These are phyloP conservation scores for Peromyscus maniculatus DNA, from an alignment of 2,113 vertebrate genomes.

Conservation along the genomic window DNA sequence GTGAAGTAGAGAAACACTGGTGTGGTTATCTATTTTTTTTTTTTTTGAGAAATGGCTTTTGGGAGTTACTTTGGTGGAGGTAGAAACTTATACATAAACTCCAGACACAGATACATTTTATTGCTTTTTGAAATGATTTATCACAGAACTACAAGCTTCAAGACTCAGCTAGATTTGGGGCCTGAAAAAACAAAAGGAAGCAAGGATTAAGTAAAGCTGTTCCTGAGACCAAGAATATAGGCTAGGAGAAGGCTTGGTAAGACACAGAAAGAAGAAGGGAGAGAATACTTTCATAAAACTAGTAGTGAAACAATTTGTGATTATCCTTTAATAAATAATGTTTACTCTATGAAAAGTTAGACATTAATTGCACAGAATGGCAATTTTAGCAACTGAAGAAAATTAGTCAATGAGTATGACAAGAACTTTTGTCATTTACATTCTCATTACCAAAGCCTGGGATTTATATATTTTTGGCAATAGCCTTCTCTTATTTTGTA, in stretches of 20 bases:
- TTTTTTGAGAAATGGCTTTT: background rate
- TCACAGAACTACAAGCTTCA: background rate
- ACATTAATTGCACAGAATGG: background rate
- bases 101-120: background rate
- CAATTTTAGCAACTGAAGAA: background rate
- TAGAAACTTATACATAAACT: background rate
- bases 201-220: background rate
- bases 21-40: background rate
- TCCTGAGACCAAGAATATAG: background rate
- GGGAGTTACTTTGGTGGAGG: rapidly evolving
- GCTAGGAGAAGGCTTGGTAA: background rate
- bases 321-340: background rate
- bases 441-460: background rate
- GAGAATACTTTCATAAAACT: background rate
- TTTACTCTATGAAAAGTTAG: background rate
- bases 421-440: background rate
- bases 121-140: background rate
- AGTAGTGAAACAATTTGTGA: background rate
- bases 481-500: background rate
- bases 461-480: background rate
- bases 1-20: background rate
- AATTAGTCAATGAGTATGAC: background rate
- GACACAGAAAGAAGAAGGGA: background rate
- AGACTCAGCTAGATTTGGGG: background rate
- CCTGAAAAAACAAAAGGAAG: background rate